These are phyloP conservation scores for Pangasianodon hypophthalmus DNA, from an alignment of 2,113 vertebrate genomes.

Conservation along the genomic window DNA sequence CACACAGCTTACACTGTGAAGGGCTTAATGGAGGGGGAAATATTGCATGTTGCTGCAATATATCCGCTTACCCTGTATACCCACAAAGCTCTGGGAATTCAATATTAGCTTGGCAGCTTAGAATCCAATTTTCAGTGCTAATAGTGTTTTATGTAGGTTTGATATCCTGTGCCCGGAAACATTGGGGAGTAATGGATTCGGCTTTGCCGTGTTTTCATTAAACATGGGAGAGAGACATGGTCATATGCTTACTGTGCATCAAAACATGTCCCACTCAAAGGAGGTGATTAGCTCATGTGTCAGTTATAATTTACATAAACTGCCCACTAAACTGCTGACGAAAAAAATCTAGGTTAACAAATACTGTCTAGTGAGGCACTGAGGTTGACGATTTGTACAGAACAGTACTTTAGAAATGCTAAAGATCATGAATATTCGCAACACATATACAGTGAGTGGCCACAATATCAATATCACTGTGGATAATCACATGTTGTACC, in stretches of 20 bases:
- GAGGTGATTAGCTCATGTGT: conserved; percentile 15
- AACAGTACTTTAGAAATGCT: conserved; percentile 39
- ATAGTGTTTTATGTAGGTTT: conserved; percentile 53
- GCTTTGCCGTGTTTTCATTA: conserved; percentile 18
- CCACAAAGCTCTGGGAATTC: neutral
- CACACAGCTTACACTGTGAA: neutral
- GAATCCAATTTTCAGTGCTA: conserved; percentile 42
- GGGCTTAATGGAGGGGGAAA: neutral
- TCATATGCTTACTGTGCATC: neutral
- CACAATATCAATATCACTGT: neutral
- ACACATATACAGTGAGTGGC: neutral
- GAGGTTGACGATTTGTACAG: conserved; percentile 41
- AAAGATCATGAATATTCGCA: neutral
- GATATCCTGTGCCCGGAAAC: conserved; percentile 39
- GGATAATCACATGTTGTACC: neutral
- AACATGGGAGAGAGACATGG: conserved; percentile 4
- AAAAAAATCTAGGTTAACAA: neutral
- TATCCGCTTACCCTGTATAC: conserved; percentile 23
- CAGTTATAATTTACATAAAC: conserved; percentile 11
- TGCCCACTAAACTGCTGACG: neutral
- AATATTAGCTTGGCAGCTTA: conserved; percentile 19
- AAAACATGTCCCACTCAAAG: conserved; percentile 23
- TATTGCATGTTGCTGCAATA: conserved; percentile 22
- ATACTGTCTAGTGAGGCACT: neutral
- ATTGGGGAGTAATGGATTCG: conserved; percentile 44